Base-by-base conservation (phyloP, 2,888 invertebrate genomes). In the Crossocerus cetratus region DNA sequence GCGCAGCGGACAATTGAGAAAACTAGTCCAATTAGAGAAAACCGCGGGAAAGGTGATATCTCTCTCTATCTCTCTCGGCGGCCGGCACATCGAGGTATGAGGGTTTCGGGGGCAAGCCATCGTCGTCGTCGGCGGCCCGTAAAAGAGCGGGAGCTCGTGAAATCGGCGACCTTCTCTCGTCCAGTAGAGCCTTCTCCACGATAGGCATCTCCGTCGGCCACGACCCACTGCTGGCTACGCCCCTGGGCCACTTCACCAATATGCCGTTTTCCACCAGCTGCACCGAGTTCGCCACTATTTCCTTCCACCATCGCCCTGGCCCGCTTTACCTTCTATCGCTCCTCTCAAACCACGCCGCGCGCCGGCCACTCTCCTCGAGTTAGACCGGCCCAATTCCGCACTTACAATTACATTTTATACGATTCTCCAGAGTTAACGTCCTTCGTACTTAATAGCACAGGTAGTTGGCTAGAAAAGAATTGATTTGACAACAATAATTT, bases 21-120 rank as follows among this genome's bases (percentile, higher is more conserved):
- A 87, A 87, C 86, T 86, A 86, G 86, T 87, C 86, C 86, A 86
- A 86, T 86, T 86, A 87, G 87, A 87, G 87, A 87, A 86, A 87
- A 87, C 84, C 84, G 84, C 84, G 86, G 84, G 86, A 86, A 86
- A 86, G 86, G 83, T 85, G 86, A 83, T 86, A 86, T 83, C 84
- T 83, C 83, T 77, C 32, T 32, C 32, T 32, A n/a, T n/a, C n/a
- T n/a, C n/a, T n/a, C n/a, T n/a, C n/a, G n/a, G n/a, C 32, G 32
- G 61, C 69, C 77, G 81, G 81, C 74, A 79, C 82, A 86, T 84
- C 81, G 82, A 85, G 87, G 86, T 87, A 87, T 87, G 87, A 87
- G 87, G 87, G 87, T 87, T 87, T 87, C 80, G 87, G 87, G 87
- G 87, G 86, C 87, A 87, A 83, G 65, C 67, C 78, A 67, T 76